Evolutionary conservation across 2,113 vertebrate species (phyloP).

Genomic region (Miniopterus natalensis): DNA sequence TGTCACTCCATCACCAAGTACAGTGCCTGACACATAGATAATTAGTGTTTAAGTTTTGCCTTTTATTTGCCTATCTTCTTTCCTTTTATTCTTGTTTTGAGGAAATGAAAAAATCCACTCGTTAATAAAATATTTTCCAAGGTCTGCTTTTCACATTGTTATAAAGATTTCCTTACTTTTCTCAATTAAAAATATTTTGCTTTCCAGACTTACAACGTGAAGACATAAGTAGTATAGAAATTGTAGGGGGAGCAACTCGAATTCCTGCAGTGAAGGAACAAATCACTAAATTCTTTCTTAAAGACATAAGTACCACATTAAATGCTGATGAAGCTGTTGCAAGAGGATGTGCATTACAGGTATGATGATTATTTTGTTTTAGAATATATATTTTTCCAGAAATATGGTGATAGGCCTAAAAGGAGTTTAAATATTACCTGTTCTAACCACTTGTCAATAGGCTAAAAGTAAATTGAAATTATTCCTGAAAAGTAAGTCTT

Average conservation of each 20-base stretch:
- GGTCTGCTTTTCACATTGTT: neutral
- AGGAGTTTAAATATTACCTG: neutral
- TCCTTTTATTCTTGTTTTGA: constrained; percentile 7
- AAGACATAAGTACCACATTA: constrained; percentile 97
- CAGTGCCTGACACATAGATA: neutral
- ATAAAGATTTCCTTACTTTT: constrained; percentile 13
- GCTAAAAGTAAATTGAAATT: constrained; percentile 35
- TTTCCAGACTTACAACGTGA: constrained; percentile 91
- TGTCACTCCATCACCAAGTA: neutral
- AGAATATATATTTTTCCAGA: neutral
- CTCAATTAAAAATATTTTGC: constrained; percentile 66
- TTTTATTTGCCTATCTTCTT: constrained; percentile 43
- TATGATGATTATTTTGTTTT: constrained; percentile 71
- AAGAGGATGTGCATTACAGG: constrained; percentile 96
- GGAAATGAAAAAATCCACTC: neutral
- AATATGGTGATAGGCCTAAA: neutral
- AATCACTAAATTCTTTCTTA: constrained; percentile 93
- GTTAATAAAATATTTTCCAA: neutral
- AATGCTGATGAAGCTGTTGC: constrained; percentile 98
- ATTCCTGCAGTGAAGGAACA: constrained; percentile 96
- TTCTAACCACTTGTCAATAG: neutral
- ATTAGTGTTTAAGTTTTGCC: neutral
- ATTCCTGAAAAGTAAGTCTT: constrained; percentile 34
- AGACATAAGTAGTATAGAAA: constrained; percentile 95
- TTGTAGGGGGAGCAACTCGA: constrained; percentile 96